Percentiles rank a stretch among this genome's conserved stretches.
Conservation (phyloP, 1,140 invertebrate genomes). For the Ephestia elutella region DNA sequence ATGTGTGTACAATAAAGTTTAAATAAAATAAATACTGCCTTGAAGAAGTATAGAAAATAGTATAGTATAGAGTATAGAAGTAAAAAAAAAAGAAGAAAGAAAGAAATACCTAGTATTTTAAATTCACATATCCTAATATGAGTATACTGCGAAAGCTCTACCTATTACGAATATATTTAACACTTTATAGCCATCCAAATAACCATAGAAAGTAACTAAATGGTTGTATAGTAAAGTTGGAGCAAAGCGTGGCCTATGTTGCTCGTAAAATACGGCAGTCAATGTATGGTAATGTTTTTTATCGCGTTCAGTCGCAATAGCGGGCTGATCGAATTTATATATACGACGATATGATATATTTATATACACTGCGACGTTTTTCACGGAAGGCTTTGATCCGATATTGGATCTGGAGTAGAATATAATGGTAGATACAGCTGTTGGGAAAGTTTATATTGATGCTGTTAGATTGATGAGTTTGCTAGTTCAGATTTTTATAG, state of each 20-base stretch:
- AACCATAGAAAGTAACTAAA: too few species aligned
- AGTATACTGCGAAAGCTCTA: too few species aligned
- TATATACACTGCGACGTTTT: conserved; percentile 23
- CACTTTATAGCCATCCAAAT: too few species aligned
- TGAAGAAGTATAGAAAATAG: too few species aligned
- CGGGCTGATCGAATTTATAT: conserved; percentile 38
- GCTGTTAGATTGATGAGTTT: background rate
- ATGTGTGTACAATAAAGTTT: too few species aligned
- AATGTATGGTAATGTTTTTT: conserved; percentile 39
- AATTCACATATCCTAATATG: too few species aligned
- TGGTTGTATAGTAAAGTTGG: background rate
- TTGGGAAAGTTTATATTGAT: background rate
- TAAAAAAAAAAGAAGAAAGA: too few species aligned
- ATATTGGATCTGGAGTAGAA: conserved; percentile 7
- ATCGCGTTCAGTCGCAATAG: conserved; percentile 27
- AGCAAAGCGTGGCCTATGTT: background rate
- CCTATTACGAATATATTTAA: too few species aligned
- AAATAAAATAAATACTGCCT: too few species aligned
- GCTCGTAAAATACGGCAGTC: background rate
- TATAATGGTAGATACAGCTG: conserved; percentile 8
- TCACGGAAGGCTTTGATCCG: conserved; percentile 7
- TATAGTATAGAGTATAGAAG: too few species aligned
- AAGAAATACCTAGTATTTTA: too few species aligned
- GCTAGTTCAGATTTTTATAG: background rate
- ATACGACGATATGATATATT: too few species aligned